These are phyloP conservation scores for Hippoglossus hippoglossus DNA, from an alignment of 2,797 vertebrate species.

Conservation along the genomic window DNA sequence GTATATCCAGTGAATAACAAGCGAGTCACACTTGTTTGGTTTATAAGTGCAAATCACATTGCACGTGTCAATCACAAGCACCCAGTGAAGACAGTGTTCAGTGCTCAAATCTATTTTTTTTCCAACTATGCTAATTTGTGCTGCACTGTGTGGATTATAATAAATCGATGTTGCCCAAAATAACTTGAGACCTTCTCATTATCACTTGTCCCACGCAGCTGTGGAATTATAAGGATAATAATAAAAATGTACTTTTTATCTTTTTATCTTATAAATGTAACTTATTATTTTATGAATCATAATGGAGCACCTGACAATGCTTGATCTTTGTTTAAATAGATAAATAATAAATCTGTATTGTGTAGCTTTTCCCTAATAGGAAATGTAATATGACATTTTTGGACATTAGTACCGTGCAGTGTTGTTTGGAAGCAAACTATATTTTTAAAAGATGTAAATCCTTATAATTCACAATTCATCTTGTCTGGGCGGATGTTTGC, in stretches of 20 bases:
- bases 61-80: slow-evolving; percentile 65
- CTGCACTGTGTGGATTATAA: slow-evolving; percentile 18
- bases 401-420: not conserved
- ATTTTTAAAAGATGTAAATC: not conserved
- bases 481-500: not conserved
- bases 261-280: too few species aligned
- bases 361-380: too few species aligned
- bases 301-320: not conserved
- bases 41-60: slow-evolving; percentile 67
- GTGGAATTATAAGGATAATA: slow-evolving; percentile 14
- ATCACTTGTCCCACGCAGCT: not conserved
- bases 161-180: not conserved
- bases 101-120: slow-evolving; percentile 35
- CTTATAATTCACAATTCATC: not conserved
- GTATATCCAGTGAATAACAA: slow-evolving; percentile 71
- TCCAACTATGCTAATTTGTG: slow-evolving; percentile 36
- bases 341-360: too few species aligned
- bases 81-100: slow-evolving; percentile 40
- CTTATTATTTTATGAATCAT: not conserved
- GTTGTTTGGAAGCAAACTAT: not conserved
- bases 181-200: slow-evolving; percentile 14
- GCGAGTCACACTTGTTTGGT: slow-evolving; percentile 67
- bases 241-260: not conserved
- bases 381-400: too few species aligned
- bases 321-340: not conserved